Evolutionary conservation across 2,113 vertebrate species (phyloP), one percentile per base, ranked within the genome.

Genomic region (Benitochromis conjunctus): DNA sequence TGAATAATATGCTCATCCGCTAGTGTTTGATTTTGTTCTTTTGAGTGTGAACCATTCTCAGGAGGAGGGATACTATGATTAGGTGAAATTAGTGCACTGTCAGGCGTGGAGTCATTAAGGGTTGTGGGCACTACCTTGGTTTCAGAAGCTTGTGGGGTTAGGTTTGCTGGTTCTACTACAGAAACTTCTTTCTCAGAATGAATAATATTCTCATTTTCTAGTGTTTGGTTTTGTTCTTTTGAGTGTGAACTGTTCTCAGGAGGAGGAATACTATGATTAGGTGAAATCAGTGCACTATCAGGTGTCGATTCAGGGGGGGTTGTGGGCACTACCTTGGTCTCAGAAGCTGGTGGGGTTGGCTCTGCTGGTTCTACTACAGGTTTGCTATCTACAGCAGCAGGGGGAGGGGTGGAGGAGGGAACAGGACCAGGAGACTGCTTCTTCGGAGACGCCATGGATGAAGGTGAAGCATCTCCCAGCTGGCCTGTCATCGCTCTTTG

Each of bases 401-500:
- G 92, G 57, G 87, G 29, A 80, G 91, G 92, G 88, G 89, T 64
- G 36, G 91, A 76, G 58, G 91, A 24, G 77, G 92, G 88, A 62
- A 58, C 71, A 34, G 91, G 82, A 83, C 83, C 55, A 55, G 90
- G 94, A 84, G 85, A 94, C 83, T 92, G 91, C 69, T 92, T 96
- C 83, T 96, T 96, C 34, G 94, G 94, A 41, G 95, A 94, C 64
- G 94, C 48, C 93, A 92, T 91, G 0, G 90, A 81, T 89, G 95
- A 91, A 62, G 96, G 94, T 71, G 95, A 95, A 78, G 94, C 74
- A 56, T 97, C 97, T 82, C 97, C 98, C 86, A 98, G 97, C 64
- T 99, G 97, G 94, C 98, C 98, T 46, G 97, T 97, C 80, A 98
- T 92, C 43, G 98, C 98, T 95, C 98, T 97, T 94, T 98, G 97